phyloP scores from a whole-genome alignment of 2,888 invertebrate species.

The Drosophila diplacantha region DNA sequence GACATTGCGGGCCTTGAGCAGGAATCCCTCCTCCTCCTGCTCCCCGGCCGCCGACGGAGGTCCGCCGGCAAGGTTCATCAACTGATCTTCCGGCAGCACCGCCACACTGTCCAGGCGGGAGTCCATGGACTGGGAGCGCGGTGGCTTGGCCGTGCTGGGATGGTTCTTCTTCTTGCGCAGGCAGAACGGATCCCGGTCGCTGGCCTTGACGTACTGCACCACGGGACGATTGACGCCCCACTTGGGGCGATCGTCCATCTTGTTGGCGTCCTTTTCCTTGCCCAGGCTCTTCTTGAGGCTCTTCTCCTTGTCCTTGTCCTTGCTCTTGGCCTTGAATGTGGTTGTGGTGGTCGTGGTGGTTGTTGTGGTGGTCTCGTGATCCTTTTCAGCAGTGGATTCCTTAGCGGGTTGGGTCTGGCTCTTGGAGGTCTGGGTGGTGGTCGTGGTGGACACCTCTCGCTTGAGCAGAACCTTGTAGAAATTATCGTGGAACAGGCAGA shows the following conservation, averaged over 20 bases:
- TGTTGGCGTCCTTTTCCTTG: slow-evolving; percentile 60
- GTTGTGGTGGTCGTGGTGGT: slow-evolving; percentile 77
- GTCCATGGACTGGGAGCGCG: slow-evolving; percentile 79
- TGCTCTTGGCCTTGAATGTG: slow-evolving; percentile 74
- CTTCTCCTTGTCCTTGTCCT: slow-evolving; percentile 70
- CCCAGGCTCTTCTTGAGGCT: slow-evolving; percentile 51
- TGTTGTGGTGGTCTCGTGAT: slow-evolving; percentile 75
- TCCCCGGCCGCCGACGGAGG: slow-evolving; percentile 19
- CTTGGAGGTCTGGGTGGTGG: slow-evolving; percentile 77
- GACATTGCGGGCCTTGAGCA: slow-evolving; percentile 76
- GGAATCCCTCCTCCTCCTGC: slow-evolving; percentile 72
- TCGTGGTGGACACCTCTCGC: slow-evolving; percentile 77
- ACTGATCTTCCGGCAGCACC: slow-evolving; percentile 40
- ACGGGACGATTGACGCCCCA: slow-evolving; percentile 88
- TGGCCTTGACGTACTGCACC: slow-evolving; percentile 91
- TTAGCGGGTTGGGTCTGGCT: slow-evolving; percentile 64
- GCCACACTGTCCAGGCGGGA: slow-evolving; percentile 67
- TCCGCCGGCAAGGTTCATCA: slow-evolving; percentile 33
- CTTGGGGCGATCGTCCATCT: slow-evolving; percentile 83
- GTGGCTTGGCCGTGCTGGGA: slow-evolving; percentile 78
- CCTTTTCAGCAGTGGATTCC: slow-evolving; percentile 66
- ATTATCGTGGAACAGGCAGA: slow-evolving; percentile 77
- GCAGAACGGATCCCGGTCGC: slow-evolving; percentile 92
- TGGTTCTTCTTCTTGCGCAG: slow-evolving; percentile 80
- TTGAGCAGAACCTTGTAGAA: slow-evolving; percentile 77